These are phyloP conservation scores for Ctenosaura bakeri DNA, from an alignment of 2,797 vertebrate species.

Conservation along the genomic window DNA sequence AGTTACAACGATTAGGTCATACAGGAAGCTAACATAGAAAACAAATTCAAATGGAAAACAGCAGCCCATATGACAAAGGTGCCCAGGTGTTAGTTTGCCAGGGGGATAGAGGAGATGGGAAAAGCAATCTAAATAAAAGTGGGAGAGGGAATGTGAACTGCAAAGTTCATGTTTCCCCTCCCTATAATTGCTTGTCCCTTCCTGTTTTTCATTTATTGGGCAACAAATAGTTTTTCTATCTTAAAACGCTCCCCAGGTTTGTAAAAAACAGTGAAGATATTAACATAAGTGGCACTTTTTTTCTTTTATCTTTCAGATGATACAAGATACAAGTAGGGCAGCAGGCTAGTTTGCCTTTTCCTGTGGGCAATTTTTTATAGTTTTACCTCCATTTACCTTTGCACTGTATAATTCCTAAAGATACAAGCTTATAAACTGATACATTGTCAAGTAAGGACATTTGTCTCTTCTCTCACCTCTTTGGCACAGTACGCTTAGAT, in stretches of 20 bases:
- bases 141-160: neutral
- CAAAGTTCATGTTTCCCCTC: neutral
- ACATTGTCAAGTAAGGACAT: neutral
- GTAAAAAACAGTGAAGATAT: too few species aligned
- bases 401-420: neutral
- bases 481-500: conserved; percentile 78
- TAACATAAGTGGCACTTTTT: too few species aligned
- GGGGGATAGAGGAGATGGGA: too few species aligned
- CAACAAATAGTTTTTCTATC: neutral
- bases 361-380: neutral
- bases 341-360: neutral
- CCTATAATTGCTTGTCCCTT: neutral
- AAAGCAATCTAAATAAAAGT: neutral
- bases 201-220: neutral
- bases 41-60: neutral
- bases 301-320: too few species aligned
- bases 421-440: conserved; percentile 14
- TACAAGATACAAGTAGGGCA: too few species aligned
- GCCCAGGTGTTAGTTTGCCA: neutral
- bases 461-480: conserved; percentile 83
- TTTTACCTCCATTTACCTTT: neutral
- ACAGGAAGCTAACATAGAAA: neutral
- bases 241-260: neutral
- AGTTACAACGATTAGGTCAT: neutral
- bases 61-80: neutral